These are phyloP conservation scores for Nyctibius grandis DNA, from an alignment of 2,797 vertebrate species.

Conservation along the genomic window DNA sequence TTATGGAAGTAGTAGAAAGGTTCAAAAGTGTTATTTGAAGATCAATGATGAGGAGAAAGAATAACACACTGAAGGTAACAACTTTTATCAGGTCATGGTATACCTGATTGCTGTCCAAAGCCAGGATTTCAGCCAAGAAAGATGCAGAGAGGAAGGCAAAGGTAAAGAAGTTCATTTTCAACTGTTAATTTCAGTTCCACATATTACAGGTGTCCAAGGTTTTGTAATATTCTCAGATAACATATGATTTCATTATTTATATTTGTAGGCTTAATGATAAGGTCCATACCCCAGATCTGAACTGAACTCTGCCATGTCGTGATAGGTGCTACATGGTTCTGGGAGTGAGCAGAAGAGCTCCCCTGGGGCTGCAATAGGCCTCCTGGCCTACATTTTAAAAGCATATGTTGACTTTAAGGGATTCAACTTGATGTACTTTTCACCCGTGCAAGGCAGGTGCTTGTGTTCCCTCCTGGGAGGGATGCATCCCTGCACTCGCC, in stretches of 20 bases:
- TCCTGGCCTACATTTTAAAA: background rate
- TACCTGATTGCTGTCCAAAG: background rate
- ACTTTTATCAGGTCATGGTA: background rate
- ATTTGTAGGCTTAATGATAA: background rate
- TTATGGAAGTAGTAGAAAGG: background rate
- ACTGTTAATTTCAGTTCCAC: background rate
- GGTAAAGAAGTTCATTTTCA: background rate
- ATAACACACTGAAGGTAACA: background rate
- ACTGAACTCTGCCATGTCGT: accelerated
- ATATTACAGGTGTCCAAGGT: background rate
- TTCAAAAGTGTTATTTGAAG: background rate
- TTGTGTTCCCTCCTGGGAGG: background rate
- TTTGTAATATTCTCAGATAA: background rate
- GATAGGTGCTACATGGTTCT: background rate
- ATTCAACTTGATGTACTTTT: background rate
- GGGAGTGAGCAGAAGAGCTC: background rate
- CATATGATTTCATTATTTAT: background rate
- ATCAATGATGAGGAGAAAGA: background rate
- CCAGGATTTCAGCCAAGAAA: background rate
- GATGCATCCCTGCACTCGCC: background rate
- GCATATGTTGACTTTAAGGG: background rate
- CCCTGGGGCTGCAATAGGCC: background rate
- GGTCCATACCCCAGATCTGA: background rate
- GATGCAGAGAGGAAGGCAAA: background rate
- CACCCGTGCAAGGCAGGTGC: background rate